These are phyloP conservation scores for Nibea coibor DNA, from an alignment of 2,113 vertebrate genomes.

Conservation along the genomic window DNA sequence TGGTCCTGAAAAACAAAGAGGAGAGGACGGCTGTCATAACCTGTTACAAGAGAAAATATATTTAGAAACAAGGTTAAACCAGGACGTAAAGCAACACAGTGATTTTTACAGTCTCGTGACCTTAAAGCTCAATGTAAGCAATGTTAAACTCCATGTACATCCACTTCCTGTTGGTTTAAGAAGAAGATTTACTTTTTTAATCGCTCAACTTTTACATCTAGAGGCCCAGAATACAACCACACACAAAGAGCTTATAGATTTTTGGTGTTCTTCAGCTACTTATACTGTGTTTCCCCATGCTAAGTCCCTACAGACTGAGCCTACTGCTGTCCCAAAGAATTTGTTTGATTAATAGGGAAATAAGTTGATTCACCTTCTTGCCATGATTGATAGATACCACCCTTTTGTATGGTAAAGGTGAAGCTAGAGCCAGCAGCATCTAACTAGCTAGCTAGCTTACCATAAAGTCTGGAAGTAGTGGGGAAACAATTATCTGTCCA, in stretches of 20 bases:
- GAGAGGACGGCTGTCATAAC: background rate
- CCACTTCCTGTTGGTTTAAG: background rate
- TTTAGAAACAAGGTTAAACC: conserved; percentile 43
- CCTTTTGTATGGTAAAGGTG: background rate
- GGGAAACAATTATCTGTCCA: too few species aligned
- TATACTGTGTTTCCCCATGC: too few species aligned
- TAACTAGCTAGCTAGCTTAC: background rate
- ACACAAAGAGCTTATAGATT: too few species aligned
- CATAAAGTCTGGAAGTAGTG: background rate
- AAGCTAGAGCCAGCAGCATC: background rate
- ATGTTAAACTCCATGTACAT: background rate
- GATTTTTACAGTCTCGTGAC: conserved; percentile 8
- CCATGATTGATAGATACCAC: background rate
- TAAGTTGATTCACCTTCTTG: background rate
- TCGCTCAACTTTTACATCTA: too few species aligned
- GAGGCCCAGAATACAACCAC: too few species aligned
- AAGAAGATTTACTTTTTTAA: background rate
- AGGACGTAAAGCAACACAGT: conserved; percentile 1
- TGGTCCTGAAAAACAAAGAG: conserved; percentile 50
- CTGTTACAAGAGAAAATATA: conserved; percentile 16
- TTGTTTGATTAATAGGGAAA: too few species aligned
- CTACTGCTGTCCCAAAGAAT: background rate
- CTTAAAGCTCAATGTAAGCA: conserved; percentile 9
- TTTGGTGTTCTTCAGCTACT: too few species aligned
- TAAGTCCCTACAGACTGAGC: too few species aligned